These are phyloP conservation scores for Phyllotreta cruciferae DNA, from an alignment of 2,888 invertebrate species.

Conservation along the genomic window DNA sequence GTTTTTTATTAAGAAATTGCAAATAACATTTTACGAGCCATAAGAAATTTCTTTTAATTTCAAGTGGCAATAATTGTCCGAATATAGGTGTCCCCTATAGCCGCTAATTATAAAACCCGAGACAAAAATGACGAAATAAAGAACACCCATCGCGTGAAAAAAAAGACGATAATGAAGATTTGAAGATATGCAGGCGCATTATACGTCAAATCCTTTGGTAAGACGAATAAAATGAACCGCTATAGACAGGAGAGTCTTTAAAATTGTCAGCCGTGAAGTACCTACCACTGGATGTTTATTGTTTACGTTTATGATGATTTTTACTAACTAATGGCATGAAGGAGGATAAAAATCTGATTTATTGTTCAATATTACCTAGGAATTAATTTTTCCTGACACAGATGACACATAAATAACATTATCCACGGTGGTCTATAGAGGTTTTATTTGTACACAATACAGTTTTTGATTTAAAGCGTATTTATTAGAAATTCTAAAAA, in stretches of 20 bases:
- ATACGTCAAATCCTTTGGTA: conserved; percentile 39
- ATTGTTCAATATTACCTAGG: conserved; percentile 12
- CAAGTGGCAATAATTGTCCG: too few species aligned
- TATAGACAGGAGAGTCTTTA: conserved; percentile 26
- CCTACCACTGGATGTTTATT: conserved; percentile 25
- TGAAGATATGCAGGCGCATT: conserved; percentile 51
- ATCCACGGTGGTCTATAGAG: conserved; percentile 16
- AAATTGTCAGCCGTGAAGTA: conserved; percentile 30
- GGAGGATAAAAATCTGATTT: conserved; percentile 15
- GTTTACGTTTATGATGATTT: conserved; percentile 24
- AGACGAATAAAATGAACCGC: conserved; percentile 30
- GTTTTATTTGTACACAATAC: not conserved
- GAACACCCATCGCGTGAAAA: conserved; percentile 33
- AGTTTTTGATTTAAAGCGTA: too few species aligned
- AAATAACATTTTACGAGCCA: too few species aligned
- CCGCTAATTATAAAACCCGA: conserved; percentile 12
- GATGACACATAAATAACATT: conserved; percentile 18
- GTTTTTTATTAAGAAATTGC: too few species aligned
- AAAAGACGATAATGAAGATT: conserved; percentile 47
- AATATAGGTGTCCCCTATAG: conserved; percentile 16
- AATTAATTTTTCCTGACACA: conserved; percentile 13
- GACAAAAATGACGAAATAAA: conserved; percentile 27
- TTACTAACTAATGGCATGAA: conserved; percentile 14
- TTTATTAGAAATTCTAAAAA: too few species aligned
- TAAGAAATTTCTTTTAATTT: too few species aligned